phyloP scores from a whole-genome alignment of 2,797 vertebrate genomes.

The Diplodus sargus region DNA sequence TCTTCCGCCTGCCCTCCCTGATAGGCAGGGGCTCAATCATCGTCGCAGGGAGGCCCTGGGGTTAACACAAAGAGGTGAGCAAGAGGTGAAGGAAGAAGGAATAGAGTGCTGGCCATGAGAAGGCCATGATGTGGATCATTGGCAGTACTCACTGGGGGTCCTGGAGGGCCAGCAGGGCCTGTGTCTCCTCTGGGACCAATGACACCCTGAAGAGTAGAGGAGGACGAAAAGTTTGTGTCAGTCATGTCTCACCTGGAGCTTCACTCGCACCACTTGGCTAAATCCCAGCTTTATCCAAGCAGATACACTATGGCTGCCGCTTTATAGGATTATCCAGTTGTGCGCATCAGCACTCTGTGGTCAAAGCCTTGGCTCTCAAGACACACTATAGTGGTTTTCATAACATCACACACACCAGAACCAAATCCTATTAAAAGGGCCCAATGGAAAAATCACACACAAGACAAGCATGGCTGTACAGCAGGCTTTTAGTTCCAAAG shows the following conservation, averaged over 20 bases:
- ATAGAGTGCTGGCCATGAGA: conserved; percentile 2
- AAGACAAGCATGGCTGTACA: conserved; percentile 59
- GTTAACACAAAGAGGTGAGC: conserved; percentile 25
- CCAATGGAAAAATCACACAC: conserved; percentile 67
- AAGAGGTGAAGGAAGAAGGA: conserved; percentile 17
- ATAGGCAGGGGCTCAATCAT: conserved; percentile 83
- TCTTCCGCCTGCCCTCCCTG: conserved; percentile 79
- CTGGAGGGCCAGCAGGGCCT: conserved; percentile 85
- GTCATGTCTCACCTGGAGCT: conserved; percentile 60
- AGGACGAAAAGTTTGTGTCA: conserved; percentile 62
- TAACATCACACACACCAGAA: conserved; percentile 71
- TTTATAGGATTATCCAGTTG: conserved; percentile 79
- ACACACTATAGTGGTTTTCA: conserved; percentile 71
- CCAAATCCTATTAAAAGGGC: conserved; percentile 77
- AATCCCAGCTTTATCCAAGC: conserved; percentile 60
- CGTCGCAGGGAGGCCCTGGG: conserved; percentile 87
- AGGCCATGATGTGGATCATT: conserved; percentile 24
- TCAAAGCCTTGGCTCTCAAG: conserved; percentile 69
- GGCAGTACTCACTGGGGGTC: conserved; percentile 83
- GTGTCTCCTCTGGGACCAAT: conserved; percentile 86
- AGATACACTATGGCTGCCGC: conserved; percentile 60
- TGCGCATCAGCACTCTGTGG: conserved; percentile 76
- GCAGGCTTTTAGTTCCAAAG: conserved; percentile 64
- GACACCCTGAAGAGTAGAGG: conserved; percentile 80
- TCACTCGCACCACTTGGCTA: conserved; percentile 53